phyloP scores from a whole-genome alignment of 1,140 invertebrate genomes.

The Aporrectodea caliginosa region DNA sequence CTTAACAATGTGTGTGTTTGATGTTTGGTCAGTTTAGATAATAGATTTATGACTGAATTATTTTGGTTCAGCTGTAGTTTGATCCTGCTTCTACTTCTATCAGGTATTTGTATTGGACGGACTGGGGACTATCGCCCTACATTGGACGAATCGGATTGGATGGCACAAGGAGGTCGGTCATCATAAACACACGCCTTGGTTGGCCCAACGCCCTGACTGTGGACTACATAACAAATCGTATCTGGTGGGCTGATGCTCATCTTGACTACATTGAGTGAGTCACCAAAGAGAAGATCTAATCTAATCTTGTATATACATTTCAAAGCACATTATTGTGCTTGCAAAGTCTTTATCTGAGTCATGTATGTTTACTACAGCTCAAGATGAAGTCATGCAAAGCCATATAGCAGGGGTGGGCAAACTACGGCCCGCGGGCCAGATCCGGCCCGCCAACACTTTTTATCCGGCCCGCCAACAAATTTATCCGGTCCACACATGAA shows the following conservation, averaged over 20 bases:
- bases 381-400: no score
- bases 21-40: no score
- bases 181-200: conserved; percentile 89
- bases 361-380: not conserved
- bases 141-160: conserved; percentile 98
- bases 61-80: not conserved
- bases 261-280: conserved; percentile 90
- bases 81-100: conserved; percentile 10
- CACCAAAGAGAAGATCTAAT: conserved; percentile 8
- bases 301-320: not conserved
- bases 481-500: no score
- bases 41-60: not conserved
- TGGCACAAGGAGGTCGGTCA: conserved; percentile 81
- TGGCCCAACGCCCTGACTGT: conserved; percentile 98
- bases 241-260: conserved; percentile 91
- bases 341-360: not conserved
- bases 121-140: conserved; percentile 87
- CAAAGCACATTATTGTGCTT: not conserved
- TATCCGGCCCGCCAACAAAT: no score
- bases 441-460: no score
- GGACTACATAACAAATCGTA: conserved; percentile 89
- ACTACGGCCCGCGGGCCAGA: no score
- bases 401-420: no score
- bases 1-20: no score
- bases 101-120: conserved; percentile 88